Evolutionary conservation across 2,797 vertebrate species (phyloP), one percentile per base, ranked within the genome.

Genomic region (Dallia pectoralis): DNA sequence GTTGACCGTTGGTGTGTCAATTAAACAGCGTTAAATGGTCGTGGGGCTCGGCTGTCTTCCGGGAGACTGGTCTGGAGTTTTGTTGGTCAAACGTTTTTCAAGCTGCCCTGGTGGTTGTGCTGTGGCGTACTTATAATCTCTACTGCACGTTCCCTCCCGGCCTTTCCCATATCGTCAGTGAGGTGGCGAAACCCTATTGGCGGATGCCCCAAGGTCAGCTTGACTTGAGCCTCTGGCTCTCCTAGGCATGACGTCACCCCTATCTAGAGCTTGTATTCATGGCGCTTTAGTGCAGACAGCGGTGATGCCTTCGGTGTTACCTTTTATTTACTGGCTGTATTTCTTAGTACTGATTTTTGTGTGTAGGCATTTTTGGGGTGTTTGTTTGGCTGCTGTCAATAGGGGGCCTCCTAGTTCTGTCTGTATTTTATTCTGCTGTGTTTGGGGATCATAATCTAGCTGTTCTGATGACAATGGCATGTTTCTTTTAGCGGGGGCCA

Each of bases 381-480:
- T 53, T 18, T 53, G 51, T 53, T 22, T 0, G 51, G 51, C 51
- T 66, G 64, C n/a, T n/a, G 32, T 40, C 18, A 22, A 25, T 12
- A 33, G 19, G 64, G 32, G 33, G 2, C 8, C 16, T 14, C 64
- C 5, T 14, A 40, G 63, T 66, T 36, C 36, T 66, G 6, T 53
- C 7, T 7, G 48, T 53, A 53, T n/a, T n/a, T 53, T 2, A 62
- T 62, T 29, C 5, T 16, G 25, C 61, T 29, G 61, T 27, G 19
- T 53, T 19, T 2, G 51, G 27, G 29, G 25, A 6, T 40, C 36
- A 40, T 62, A 30, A 18, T 6, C 27, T 15, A 16, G 61, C 29
- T 62, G 61, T 62, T 15, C 61, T 62, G 27, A 30, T 29, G 25
- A 62, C 61, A 62, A 62, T 62, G 61, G 61, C 29, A 30, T 59